Conservation (phyloP, 2,888 invertebrate species). For the Fissipunctia ypsillon region DNA sequence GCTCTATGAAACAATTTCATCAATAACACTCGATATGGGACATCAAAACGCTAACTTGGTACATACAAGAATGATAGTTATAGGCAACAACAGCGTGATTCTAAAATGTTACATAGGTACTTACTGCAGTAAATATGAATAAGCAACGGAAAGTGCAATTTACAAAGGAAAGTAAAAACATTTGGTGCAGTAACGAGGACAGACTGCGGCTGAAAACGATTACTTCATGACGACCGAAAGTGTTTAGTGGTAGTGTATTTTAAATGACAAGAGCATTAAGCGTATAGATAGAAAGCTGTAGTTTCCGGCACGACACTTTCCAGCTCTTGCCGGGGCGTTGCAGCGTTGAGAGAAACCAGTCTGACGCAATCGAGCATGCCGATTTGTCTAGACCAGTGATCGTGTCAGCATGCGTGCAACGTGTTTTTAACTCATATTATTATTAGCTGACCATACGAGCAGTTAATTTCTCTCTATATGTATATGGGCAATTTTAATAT, state of each 20-base stretch:
- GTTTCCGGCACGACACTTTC: slow-evolving; percentile 83
- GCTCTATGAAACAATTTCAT: slow-evolving; percentile 35
- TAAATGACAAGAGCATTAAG: slow-evolving; percentile 69
- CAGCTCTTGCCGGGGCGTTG: slow-evolving; percentile 65
- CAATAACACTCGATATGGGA: slow-evolving; percentile 28
- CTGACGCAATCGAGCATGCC: slow-evolving; percentile 76
- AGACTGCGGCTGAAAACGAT: slow-evolving; percentile 34
- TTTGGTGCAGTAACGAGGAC: slow-evolving; percentile 15
- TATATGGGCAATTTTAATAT: not conserved
- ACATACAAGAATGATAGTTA: not conserved
- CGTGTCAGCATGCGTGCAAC: slow-evolving; percentile 48
- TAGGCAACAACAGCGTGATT: not conserved
- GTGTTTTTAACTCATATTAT: slow-evolving; percentile 15
- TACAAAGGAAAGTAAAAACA: slow-evolving; percentile 24
- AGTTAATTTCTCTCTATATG: not conserved
- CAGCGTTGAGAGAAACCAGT: slow-evolving; percentile 72
- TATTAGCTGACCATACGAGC: slow-evolving; percentile 1
- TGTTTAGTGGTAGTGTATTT: slow-evolving; percentile 59
- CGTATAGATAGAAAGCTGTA: slow-evolving; percentile 80
- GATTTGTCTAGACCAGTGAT: slow-evolving; percentile 66
- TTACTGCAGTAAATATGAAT: slow-evolving; percentile 21
- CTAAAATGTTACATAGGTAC: not conserved
- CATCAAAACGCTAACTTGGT: slow-evolving; percentile 29
- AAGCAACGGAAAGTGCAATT: not conserved
- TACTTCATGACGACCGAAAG: slow-evolving; percentile 51